A percentile compares a stretch with the other conserved stretches of the same genome.
These are phyloP conservation scores for Ostrea denselamellosa DNA, from an alignment of 1,140 invertebrate genomes.

Conservation along the genomic window DNA sequence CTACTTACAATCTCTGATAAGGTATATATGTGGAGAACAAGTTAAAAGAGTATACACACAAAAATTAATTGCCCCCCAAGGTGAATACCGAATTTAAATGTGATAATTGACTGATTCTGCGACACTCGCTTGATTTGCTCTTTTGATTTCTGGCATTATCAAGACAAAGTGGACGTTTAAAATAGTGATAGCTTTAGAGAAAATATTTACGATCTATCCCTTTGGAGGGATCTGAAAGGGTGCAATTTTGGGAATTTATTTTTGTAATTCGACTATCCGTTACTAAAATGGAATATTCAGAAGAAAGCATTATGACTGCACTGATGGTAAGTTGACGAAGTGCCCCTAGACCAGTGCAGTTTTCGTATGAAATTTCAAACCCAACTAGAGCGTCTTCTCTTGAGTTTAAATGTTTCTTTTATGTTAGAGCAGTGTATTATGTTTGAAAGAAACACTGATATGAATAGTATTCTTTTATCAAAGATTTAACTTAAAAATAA, in stretches of 20 bases:
- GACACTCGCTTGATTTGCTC: slow-evolving; percentile 1
- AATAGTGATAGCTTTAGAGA: slow-evolving; percentile 4
- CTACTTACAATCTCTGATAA: slow-evolving; percentile 9
- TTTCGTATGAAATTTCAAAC: too few species aligned
- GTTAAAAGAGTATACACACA: not conserved
- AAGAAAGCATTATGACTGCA: not conserved
- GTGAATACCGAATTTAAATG: not conserved
- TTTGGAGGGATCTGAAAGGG: not conserved
- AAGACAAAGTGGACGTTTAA: not conserved
- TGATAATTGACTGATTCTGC: not conserved
- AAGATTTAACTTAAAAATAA: too few species aligned
- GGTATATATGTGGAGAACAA: slow-evolving; percentile 2
- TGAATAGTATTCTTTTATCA: too few species aligned
- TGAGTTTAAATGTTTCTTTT: too few species aligned
- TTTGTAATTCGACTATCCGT: not conserved
- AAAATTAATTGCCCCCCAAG: not conserved
- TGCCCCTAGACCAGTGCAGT: too few species aligned
- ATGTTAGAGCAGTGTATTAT: too few species aligned
- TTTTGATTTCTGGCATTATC: not conserved
- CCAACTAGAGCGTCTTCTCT: too few species aligned
- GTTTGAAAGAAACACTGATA: too few species aligned
- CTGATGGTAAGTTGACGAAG: not conserved
- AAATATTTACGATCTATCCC: slow-evolving; percentile 5
- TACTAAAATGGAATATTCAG: not conserved
- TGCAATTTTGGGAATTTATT: not conserved